phyloP scores from a whole-genome alignment of 2,113 vertebrate genomes.

The Athene noctua region DNA sequence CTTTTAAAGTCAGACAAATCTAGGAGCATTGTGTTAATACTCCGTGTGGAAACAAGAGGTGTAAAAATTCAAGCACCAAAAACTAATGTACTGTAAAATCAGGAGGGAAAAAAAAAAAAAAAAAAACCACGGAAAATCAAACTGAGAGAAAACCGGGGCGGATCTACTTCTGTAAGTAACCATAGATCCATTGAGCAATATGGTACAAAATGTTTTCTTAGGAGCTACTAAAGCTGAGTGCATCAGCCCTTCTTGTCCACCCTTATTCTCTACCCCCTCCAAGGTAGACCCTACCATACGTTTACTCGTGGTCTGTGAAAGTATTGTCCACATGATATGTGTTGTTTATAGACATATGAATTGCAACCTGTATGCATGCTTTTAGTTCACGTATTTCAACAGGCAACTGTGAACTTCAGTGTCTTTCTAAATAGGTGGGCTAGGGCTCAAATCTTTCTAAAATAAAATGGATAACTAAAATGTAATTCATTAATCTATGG shows the following conservation, averaged over 20 bases:
- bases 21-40: background rate
- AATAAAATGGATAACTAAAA: background rate
- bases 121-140: background rate
- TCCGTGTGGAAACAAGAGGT: background rate
- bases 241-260: background rate
- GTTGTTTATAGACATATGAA: background rate
- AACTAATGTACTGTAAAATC: background rate
- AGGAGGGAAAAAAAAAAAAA: background rate
- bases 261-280: background rate
- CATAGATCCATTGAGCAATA: background rate
- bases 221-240: background rate
- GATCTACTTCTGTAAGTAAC: background rate
- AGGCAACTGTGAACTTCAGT: background rate
- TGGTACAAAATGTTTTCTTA: background rate
- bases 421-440: background rate
- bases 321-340: background rate
- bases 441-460: background rate
- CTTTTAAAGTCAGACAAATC: conserved; percentile 42
- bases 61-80: background rate
- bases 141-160: background rate
- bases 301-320: background rate
- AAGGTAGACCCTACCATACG: background rate
- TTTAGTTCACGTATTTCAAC: background rate
- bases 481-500: background rate
- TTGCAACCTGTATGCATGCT: background rate